phyloP scores from a whole-genome alignment of 2,888 invertebrate genomes.

The Leptura quadrifasciata region DNA sequence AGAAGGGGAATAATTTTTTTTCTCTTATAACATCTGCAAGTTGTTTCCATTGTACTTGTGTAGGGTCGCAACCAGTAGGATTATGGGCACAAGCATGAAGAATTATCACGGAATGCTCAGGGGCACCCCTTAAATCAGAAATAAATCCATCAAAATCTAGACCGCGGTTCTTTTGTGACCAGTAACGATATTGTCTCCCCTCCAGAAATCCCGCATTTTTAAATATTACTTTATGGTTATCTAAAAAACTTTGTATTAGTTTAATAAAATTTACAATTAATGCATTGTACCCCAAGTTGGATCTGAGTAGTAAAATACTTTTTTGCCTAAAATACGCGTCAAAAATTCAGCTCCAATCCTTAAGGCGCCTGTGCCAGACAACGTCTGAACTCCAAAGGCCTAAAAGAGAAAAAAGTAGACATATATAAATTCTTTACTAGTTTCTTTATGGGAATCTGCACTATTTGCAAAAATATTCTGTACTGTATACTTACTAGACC shows the following conservation, averaged over 20 bases:
- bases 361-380: constrained; percentile 96
- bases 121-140: constrained; percentile 86
- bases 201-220: constrained; percentile 76
- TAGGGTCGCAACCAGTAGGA: constrained; percentile 97
- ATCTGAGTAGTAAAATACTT: constrained; percentile 88
- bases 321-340: constrained; percentile 80
- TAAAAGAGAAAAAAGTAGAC: constrained; percentile 67
- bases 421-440: no score
- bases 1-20: constrained; percentile 90
- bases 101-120: constrained; percentile 89
- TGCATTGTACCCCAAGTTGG: constrained; percentile 97
- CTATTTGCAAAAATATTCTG: no score
- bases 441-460: no score
- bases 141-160: constrained; percentile 87
- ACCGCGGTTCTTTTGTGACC: constrained; percentile 51
- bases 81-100: constrained; percentile 98
- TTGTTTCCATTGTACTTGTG: constrained; percentile 91
- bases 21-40: constrained; percentile 90
- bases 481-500: no score
- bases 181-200: constrained; percentile 39
- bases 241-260: constrained; percentile 74
- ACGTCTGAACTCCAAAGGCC: constrained; percentile 92
- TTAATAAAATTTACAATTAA: not conserved
- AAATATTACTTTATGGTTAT: constrained; percentile 94
- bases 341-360: constrained; percentile 94